Evolutionary conservation across 2,888 invertebrate species (phyloP), one percentile per base, ranked within the genome.

Genomic region (Ganaspis brasiliensis): DNA sequence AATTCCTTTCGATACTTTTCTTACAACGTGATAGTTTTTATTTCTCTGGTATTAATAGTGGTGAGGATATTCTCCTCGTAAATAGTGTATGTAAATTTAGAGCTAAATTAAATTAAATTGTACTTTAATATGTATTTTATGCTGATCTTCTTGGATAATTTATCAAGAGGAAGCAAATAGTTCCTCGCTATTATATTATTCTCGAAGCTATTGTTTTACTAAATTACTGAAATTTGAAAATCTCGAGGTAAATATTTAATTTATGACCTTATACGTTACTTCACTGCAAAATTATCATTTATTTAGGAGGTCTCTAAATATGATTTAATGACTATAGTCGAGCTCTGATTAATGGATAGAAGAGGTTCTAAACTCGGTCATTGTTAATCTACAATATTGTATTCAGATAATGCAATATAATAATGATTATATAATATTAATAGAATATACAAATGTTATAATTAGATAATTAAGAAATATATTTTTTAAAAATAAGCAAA

Each of bases 281-380:
- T 55, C 19, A 19, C 55, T 2, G 55, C 55, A 55, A 55, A 55
- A 21, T 55, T 19, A 55, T 55, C 55, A 55, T 55, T 55, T 55
- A 55, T 55, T 19, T 55, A 55, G 55, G 21, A 55, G 21, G 45
- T 45, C 55, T 55, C 55, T 55, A 55, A 55, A 55, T 55, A 55
- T 55, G n/a, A 9, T 55, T 55, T 55, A 55, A 55, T 55, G 21
- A 21, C 55, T 21, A 9, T 19, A 21, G 55, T 55, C 21, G 55
- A 55, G 55, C 55, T 19, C 55, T 55, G n/a, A 55, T 8, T 55
- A 55, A 19, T 55, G 19, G 8, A 19, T 19, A 21, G 55, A 55
- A 19, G 21, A 55, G 55, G 55, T 19, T 55, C 12, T 2, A 55
- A 8, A 55, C n/a, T n/a, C 21, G 19, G 19, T n/a, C 8, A 21